phyloP scores from a whole-genome alignment of 2,113 vertebrate genomes.

The Oryzias curvinotus region DNA sequence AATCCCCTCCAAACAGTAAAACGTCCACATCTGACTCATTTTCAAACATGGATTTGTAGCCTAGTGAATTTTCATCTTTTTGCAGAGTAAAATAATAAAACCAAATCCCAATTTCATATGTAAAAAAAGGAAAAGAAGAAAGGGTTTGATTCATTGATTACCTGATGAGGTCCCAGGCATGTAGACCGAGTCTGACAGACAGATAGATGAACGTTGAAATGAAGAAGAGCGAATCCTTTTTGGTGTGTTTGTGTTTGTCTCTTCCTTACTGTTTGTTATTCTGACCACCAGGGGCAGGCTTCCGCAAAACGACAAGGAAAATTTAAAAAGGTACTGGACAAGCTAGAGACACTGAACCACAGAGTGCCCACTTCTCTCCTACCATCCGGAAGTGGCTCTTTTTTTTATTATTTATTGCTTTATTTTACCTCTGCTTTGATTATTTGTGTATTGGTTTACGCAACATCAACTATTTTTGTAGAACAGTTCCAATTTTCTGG shows the following conservation, averaged over 20 bases:
- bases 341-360: slow-evolving; percentile 78
- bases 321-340: slow-evolving; percentile 99
- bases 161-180: slow-evolving; percentile 13
- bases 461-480: neutral
- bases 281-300: slow-evolving; percentile 99
- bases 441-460: slow-evolving; percentile 31
- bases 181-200: slow-evolving; percentile 16
- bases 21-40: no score
- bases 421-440: slow-evolving; percentile 24
- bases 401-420: slow-evolving; percentile 29
- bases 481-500: slow-evolving; percentile 43
- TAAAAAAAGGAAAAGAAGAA: no score
- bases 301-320: slow-evolving; percentile 99
- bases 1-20: no score
- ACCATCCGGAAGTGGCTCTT: slow-evolving; percentile 39
- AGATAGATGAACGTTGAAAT: slow-evolving; percentile 14
- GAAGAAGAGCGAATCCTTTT: slow-evolving; percentile 73
- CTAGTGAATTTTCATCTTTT: no score
- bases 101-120: no score
- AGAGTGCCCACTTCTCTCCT: slow-evolving; percentile 60
- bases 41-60: no score
- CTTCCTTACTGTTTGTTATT: slow-evolving; percentile 94
- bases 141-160: no score
- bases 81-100: no score
- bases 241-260: slow-evolving; percentile 88